Evolutionary conservation across 1,140 invertebrate genomes (phyloP).

Genomic region (Acyrthosiphon pisum): DNA sequence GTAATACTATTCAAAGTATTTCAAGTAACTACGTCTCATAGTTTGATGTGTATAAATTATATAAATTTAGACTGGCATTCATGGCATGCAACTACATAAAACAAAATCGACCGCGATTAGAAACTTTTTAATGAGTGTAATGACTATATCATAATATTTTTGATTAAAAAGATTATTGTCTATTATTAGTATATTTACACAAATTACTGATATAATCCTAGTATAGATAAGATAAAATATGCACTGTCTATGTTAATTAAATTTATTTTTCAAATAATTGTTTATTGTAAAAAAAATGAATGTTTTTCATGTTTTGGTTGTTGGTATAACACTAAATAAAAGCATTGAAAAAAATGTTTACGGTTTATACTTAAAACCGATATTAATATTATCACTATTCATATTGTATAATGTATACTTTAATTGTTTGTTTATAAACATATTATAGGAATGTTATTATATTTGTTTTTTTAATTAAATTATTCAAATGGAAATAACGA

Average conservation of each 20-base stretch:
- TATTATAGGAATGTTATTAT: too few species aligned
- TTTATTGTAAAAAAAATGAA: background rate
- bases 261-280: background rate
- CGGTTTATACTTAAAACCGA: background rate
- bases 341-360: background rate
- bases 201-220: background rate
- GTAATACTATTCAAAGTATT: constrained; percentile 26
- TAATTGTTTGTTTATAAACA: too few species aligned
- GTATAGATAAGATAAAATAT: background rate
- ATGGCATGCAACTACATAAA: background rate
- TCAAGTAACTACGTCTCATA: background rate
- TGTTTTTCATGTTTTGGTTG: background rate
- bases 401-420: background rate
- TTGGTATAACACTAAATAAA: background rate
- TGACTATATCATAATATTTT: background rate
- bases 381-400: background rate
- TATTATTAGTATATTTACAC: background rate
- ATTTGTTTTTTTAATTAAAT: too few species aligned
- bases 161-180: background rate
- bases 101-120: background rate
- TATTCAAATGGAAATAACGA: too few species aligned
- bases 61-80: background rate
- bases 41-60: background rate
- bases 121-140: constrained; percentile 28
- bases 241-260: background rate